Conservation (phyloP, 2,888 invertebrate species). For the Epinotia demarniana region DNA sequence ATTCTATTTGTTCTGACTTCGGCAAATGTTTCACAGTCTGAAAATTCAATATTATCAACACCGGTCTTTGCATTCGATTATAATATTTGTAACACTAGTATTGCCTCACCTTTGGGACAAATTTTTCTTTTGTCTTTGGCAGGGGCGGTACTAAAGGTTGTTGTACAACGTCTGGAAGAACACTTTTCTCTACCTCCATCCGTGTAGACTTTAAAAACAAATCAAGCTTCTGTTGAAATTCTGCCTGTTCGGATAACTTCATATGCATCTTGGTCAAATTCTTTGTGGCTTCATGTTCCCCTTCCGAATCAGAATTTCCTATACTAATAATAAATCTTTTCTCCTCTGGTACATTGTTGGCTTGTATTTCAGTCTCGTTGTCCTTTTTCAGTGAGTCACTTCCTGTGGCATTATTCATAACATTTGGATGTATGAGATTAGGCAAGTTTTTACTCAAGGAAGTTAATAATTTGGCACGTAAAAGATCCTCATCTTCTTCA, state of each 20-base stretch:
- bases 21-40: constrained; percentile 79
- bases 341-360: constrained; percentile 59
- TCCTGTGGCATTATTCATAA: constrained; percentile 54
- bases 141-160: constrained; percentile 50
- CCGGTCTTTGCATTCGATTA: neutral
- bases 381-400: constrained; percentile 44
- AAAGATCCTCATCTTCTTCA: constrained; percentile 86
- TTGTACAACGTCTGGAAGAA: constrained; percentile 65
- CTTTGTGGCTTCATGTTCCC: constrained; percentile 80
- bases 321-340: constrained; percentile 78
- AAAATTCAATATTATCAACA: constrained; percentile 50
- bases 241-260: constrained; percentile 72
- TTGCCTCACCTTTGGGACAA: constrained; percentile 73
- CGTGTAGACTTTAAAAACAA: constrained; percentile 76
- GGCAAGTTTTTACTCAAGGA: constrained; percentile 85
- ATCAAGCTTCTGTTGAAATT: constrained; percentile 79
- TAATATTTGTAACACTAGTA: neutral
- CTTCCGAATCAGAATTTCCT: constrained; percentile 79
- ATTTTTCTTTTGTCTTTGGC: constrained; percentile 68
- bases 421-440: constrained; percentile 64
- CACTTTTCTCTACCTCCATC: constrained; percentile 72
- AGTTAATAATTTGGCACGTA: constrained; percentile 84
- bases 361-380: constrained; percentile 47
- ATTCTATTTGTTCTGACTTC: constrained; percentile 79
- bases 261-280: constrained; percentile 82